These are phyloP conservation scores for Alca torda DNA, from an alignment of 2,797 vertebrate species.

Conservation along the genomic window DNA sequence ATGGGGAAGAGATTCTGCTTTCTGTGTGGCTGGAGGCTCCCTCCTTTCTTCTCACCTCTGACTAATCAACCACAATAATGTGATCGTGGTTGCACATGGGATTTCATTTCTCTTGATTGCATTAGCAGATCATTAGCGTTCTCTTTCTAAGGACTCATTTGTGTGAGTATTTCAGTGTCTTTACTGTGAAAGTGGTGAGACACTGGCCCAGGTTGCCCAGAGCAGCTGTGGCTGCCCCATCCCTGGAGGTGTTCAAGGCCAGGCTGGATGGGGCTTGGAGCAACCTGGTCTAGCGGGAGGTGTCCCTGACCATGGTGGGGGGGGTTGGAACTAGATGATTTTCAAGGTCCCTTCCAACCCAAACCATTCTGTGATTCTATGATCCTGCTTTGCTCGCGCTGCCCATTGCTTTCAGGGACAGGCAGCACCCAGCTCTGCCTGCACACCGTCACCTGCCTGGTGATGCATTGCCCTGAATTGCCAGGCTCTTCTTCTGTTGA, in stretches of 20 bases:
- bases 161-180: not conserved
- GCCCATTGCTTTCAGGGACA: accelerated
- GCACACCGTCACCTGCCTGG: not conserved
- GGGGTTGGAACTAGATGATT: not conserved
- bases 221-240: not conserved
- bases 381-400: not conserved
- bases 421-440: not conserved
- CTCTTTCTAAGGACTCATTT: not conserved
- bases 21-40: not conserved
- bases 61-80: not conserved
- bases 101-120: not conserved
- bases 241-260: not conserved
- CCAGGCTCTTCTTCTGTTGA: not conserved
- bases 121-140: not conserved
- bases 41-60: not conserved
- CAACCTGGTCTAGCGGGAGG: not conserved
- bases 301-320: not conserved
- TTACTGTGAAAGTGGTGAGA: not conserved
- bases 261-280: not conserved
- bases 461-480: not conserved
- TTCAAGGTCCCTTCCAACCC: not conserved
- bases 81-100: not conserved
- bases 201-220: not conserved
- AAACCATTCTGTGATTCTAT: not conserved
- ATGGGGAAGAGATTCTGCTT: not conserved